Evolutionary conservation across 2,888 invertebrate genomes (phyloP).

Genomic region (Oscheius myriophilus): DNA sequence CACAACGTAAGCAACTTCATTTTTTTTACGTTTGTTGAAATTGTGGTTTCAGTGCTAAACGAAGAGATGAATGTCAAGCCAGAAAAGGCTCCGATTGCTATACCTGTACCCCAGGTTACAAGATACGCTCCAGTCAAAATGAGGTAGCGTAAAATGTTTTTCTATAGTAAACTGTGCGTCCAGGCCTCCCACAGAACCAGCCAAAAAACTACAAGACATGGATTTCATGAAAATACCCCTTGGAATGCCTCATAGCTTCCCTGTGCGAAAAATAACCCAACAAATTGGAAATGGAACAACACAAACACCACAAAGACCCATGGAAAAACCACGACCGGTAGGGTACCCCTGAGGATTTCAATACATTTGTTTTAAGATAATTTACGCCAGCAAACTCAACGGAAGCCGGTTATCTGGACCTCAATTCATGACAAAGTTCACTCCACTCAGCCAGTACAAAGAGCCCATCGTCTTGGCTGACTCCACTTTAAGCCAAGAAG

Average conservation of each 20-base stretch:
- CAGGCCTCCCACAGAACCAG: conserved; percentile 2
- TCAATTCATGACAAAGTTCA: background rate
- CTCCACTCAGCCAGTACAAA: conserved; percentile 21
- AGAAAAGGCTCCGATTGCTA: too few species aligned
- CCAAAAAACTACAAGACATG: background rate
- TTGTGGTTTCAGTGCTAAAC: too few species aligned
- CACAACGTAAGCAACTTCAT: too few species aligned
- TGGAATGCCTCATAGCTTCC: background rate
- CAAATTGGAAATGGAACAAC: too few species aligned
- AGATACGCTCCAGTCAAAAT: conserved; percentile 19
- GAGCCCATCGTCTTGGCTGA: conserved; percentile 13
- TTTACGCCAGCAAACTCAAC: conserved; percentile 3
- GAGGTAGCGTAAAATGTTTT: background rate
- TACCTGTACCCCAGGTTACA: too few species aligned
- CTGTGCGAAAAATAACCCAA: too few species aligned
- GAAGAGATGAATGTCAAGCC: too few species aligned
- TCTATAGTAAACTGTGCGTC: background rate
- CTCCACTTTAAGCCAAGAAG: conserved; percentile 14
- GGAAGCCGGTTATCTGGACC: background rate
- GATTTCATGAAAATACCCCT: conserved; percentile 15
- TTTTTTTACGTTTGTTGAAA: too few species aligned
- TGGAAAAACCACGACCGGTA: background rate
- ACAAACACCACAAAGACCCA: too few species aligned
- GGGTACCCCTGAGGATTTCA: background rate
- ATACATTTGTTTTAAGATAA: conserved; percentile 3